Base-by-base conservation (phyloP, 1,140 invertebrate species). In the Callitettix versicolor region DNA sequence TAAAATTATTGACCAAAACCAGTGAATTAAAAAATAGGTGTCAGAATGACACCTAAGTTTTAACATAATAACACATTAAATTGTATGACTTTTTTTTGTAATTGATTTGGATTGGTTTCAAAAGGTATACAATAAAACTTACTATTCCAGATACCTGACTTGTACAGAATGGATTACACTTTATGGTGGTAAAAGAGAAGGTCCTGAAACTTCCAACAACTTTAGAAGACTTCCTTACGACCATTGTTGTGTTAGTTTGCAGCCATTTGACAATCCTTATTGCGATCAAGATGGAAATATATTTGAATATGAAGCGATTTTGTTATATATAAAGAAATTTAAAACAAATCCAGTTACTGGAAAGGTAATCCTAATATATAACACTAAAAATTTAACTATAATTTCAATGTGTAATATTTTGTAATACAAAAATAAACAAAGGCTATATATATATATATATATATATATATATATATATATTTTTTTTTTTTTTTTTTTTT, bases 281-380 rank as follows among this genome's bases (percentile, higher is more conserved):
- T 93, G 90, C 68, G 91, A 93, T 68, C 60, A 68, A 6, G 78
- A 92, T 65, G 95, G 94, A 34, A 88, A 94, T 68, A 78, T 95
- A 18, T 96, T 91, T 69, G 91, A 96, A 68, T 69, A 93, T 17
- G 79, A 92, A 71, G 79, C 88, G 34, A 84, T 99, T 52, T 71
- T 95, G 22, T 85, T 84, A 12, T 99, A 95, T 67, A 59, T 98
- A 0, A 95, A 95, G 66, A 92, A 91, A 64, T 95, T 84, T 68
- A 95, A 95, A 69, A 76, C 90, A 2, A 97, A 97, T 76, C 96
- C 96, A 36, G 84, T 95, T 0, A 92, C 88, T 38, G 95, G 95
- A 40, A 86, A 95, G 71, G 86, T 86, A 73, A 65, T 54, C 26
- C n/a, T n/a, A n/a, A n/a, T n/a, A n/a, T n/a, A n/a, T n/a, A n/a